These are phyloP conservation scores for Mohoua ochrocephala DNA, from an alignment of 2,113 vertebrate species.

Conservation along the genomic window DNA sequence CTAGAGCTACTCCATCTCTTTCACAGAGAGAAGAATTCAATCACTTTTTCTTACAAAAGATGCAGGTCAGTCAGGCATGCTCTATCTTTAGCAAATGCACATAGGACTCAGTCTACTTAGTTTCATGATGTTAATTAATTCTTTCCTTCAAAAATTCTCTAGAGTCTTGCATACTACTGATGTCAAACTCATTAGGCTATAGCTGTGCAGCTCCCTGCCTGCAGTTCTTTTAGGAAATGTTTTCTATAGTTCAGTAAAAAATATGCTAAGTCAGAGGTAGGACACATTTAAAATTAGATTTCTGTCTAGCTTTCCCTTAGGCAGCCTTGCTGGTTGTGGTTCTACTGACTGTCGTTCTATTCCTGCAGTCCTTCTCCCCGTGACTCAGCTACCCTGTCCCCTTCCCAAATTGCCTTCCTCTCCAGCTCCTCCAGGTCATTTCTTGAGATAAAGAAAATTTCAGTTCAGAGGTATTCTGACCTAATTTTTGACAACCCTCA, in stretches of 20 bases:
- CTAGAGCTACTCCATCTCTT: background rate
- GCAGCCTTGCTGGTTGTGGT: background rate
- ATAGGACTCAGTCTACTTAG: background rate
- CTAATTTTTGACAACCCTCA: background rate
- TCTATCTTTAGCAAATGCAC: background rate
- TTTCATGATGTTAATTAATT: conserved; percentile 36
- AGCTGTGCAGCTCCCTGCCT: background rate
- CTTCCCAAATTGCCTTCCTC: background rate
- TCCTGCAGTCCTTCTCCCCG: background rate
- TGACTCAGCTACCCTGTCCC: background rate
- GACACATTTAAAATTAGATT: background rate
- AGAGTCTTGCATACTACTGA: background rate
- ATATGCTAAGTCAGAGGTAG: background rate
- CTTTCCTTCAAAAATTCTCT: background rate
- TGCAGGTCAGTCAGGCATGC: background rate
- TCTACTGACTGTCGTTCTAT: background rate
- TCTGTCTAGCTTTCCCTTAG: background rate
- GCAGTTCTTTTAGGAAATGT: background rate
- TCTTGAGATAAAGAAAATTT: background rate
- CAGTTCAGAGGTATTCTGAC: fast-evolving
- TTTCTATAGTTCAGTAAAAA: background rate
- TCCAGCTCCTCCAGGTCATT: background rate
- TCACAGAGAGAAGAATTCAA: background rate
- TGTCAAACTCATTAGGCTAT: background rate
- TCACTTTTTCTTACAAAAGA: background rate